phyloP scores from a whole-genome alignment of 2,888 invertebrate species.

The Trichacis sp. region DNA sequence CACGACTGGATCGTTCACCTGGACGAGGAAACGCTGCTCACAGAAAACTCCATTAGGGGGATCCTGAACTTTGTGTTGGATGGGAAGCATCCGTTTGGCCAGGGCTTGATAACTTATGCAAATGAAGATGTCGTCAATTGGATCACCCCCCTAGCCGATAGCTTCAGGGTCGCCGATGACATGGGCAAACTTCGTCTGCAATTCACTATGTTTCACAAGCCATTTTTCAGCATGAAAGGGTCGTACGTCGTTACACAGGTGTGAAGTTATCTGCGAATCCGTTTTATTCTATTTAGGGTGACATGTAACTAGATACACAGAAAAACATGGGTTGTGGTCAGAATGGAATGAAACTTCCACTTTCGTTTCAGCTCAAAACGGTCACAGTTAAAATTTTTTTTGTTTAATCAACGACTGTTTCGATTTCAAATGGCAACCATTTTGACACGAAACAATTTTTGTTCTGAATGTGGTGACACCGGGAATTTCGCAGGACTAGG shows the following conservation, averaged over 20 bases:
- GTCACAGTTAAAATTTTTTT: too few relatives aligned
- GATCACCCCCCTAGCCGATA: conserved; percentile 95
- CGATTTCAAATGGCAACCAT: too few relatives aligned
- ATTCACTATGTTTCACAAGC: conserved; percentile 93
- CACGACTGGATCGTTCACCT: conserved; percentile 97
- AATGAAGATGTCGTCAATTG: conserved; percentile 97
- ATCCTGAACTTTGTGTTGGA: conserved; percentile 94
- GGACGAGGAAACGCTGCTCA: conserved; percentile 95
- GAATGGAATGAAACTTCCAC: too few relatives aligned
- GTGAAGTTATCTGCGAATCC: too few relatives aligned
- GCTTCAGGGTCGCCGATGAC: conserved; percentile 95
- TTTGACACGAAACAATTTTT: too few relatives aligned
- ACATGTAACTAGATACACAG: too few relatives aligned
- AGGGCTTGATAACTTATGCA: conserved; percentile 95
- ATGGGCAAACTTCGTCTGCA: conserved; percentile 96
- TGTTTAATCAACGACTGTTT: too few relatives aligned
- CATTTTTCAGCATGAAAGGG: conserved; percentile 97
- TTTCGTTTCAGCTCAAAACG: too few relatives aligned
- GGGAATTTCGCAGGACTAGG: too few relatives aligned
- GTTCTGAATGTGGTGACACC: too few relatives aligned
- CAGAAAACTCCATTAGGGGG: conserved; percentile 90
- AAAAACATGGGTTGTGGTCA: too few relatives aligned
- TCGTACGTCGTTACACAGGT: conserved; percentile 98
- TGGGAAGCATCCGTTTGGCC: conserved; percentile 95
- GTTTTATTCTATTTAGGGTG: too few relatives aligned